phyloP scores from a whole-genome alignment of 2,113 vertebrate genomes.

The Manacus vitellinus region DNA sequence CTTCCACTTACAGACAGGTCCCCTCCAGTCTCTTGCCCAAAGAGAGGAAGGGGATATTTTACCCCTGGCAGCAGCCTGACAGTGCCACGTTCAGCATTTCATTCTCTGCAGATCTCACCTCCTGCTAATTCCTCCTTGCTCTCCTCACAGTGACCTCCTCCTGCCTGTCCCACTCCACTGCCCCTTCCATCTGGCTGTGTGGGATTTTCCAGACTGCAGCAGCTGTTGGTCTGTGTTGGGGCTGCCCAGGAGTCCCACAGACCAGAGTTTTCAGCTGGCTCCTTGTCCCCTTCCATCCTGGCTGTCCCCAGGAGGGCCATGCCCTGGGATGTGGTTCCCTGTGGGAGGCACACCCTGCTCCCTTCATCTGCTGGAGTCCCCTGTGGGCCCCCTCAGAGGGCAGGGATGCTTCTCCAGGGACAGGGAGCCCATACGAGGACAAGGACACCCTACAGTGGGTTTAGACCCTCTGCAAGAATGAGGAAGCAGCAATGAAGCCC shows the following conservation, averaged over 20 bases:
- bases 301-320: rapidly evolving
- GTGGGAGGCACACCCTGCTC: neutral
- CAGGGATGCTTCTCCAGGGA: neutral
- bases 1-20: neutral
- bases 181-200: rapidly evolving
- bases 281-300: neutral
- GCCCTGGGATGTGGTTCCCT: neutral
- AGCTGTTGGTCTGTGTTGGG: neutral
- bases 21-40: neutral
- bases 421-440: neutral
- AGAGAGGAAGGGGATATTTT: neutral
- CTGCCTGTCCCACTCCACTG: neutral
- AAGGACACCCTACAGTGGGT: neutral
- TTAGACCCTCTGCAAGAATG: neutral
- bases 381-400: too few species aligned
- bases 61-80: neutral
- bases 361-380: too few species aligned
- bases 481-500: neutral
- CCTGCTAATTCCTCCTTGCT: neutral
- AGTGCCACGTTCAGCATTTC: neutral
- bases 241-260: neutral
- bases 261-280: rapidly evolving
- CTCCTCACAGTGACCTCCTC: neutral
- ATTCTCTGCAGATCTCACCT: neutral
- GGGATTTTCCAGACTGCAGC: neutral